Evolutionary conservation across 1,140 invertebrate genomes (phyloP), one percentile per base, ranked within the genome.

Genomic region (Anoplolepis gracilipes): DNA sequence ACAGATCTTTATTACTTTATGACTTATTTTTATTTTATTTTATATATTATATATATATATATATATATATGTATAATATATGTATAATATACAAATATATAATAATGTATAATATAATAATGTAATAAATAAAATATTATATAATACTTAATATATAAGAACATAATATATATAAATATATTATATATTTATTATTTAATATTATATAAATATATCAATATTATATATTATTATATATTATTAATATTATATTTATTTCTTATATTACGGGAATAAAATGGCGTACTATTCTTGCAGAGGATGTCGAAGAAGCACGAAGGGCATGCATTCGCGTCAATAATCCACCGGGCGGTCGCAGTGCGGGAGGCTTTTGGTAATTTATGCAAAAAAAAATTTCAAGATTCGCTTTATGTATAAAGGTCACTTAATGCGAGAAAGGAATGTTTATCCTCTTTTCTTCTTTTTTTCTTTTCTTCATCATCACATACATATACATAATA

Each of bases 271-370:
- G 25, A 87, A 46, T 75, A 76, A 6, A 82, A 82, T 13, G 39
- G 19, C 62, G 78, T 53, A n/a, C n/a, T 87, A 19, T 85, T 90
- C 36, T 92, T 92, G 25, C 92, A 94, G 94, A 95, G 90, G 93
- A 94, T 70, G 90, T 93, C 42, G 93, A 94, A 53, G 93, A 94
- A 87, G 89, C 87, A 69, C 92, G 93, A 85, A 92, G 96, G 78
- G 94, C 95, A 19, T 95, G 95, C 30, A 95, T 96, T 90, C 94
- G 95, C 84, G 95, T 96, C 19, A 95, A 95, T 79, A 95, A 96
- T 92, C 95, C 95, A 73, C 95, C 95, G 16, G 95, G 95, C 85
- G 95, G 95, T 79, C 94, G 94, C 85, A 95, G 95, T 76, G 94
- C 95, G 36, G 95, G 95, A 75, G 94, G 95, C 78, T 95, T 95